phyloP scores from a whole-genome alignment of 2,797 vertebrate species.

The Pachyuromys duprasi region DNA sequence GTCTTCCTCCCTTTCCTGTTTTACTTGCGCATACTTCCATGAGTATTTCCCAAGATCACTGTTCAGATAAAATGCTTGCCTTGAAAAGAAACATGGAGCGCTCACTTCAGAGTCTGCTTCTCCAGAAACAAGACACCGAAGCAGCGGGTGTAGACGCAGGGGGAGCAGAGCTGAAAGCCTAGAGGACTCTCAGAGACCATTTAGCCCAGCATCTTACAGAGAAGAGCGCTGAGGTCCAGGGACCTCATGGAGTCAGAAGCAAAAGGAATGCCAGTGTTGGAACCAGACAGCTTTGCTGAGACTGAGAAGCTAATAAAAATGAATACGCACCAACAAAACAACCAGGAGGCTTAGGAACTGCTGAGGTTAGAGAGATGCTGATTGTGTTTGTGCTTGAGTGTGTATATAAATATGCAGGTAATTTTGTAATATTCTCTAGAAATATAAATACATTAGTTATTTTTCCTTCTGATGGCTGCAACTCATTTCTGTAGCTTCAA shows the following conservation, averaged over 20 bases:
- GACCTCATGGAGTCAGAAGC: neutral
- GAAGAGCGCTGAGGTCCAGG: neutral
- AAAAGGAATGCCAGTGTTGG: neutral
- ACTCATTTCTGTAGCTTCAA: slow-evolving; percentile 21
- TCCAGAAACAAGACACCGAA: neutral
- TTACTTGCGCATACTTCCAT: neutral
- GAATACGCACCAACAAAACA: neutral
- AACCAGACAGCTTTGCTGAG: neutral
- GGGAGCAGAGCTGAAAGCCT: neutral
- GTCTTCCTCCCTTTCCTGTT: neutral
- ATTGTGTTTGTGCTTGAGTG: slow-evolving; percentile 1
- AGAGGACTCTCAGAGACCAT: neutral
- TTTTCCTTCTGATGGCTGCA: slow-evolving; percentile 47
- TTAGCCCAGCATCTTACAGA: neutral
- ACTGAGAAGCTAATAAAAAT: neutral
- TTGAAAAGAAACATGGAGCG: neutral
- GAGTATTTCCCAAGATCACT: neutral
- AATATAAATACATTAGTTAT: slow-evolving; percentile 31
- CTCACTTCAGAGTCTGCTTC: neutral
- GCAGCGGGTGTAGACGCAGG: neutral
- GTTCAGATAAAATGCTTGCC: neutral
- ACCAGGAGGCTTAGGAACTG: neutral
- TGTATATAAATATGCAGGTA: slow-evolving; percentile 1
- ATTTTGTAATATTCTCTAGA: slow-evolving; percentile 56
- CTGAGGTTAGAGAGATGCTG: neutral